Evolutionary conservation across 2,888 invertebrate genomes (phyloP).

Genomic region (Acanthosoma haemorrhoidale): DNA sequence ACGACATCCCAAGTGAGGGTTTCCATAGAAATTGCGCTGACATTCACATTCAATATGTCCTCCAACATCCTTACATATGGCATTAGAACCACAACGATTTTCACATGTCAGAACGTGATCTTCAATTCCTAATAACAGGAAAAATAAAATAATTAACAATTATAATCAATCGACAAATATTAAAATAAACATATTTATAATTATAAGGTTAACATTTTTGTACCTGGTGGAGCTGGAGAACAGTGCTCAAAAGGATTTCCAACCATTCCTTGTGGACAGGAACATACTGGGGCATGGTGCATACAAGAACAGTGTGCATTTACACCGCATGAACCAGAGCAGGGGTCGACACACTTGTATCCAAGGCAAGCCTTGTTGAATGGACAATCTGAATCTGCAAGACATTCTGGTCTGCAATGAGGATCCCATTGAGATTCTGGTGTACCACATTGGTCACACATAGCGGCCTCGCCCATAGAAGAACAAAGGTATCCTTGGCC

Average conservation of each 20-base stretch:
- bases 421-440: constrained; percentile 63
- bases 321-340: constrained; percentile 71
- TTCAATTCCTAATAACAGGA: constrained; percentile 47
- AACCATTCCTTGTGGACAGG: constrained; percentile 59
- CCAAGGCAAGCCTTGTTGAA: constrained; percentile 70
- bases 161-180: not conserved
- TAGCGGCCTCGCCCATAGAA: constrained; percentile 67
- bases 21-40: constrained; percentile 68
- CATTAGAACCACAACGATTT: constrained; percentile 65
- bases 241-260: constrained; percentile 78
- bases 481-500: constrained; percentile 63
- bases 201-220: constrained; percentile 43
- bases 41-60: constrained; percentile 68
- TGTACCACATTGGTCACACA: constrained; percentile 71
- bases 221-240: constrained; percentile 54
- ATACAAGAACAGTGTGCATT: constrained; percentile 66
- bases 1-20: constrained; percentile 69
- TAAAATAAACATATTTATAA: constrained; percentile 1
- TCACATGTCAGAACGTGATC: constrained; percentile 49
- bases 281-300: constrained; percentile 67
- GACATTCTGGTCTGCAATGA: constrained; percentile 74
- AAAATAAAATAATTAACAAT: not conserved
- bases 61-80: constrained; percentile 60
- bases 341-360: constrained; percentile 70
- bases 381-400: constrained; percentile 72